Evolutionary conservation across 2,797 vertebrate genomes (phyloP).

Genomic region (Eulemur albifrons): DNA sequence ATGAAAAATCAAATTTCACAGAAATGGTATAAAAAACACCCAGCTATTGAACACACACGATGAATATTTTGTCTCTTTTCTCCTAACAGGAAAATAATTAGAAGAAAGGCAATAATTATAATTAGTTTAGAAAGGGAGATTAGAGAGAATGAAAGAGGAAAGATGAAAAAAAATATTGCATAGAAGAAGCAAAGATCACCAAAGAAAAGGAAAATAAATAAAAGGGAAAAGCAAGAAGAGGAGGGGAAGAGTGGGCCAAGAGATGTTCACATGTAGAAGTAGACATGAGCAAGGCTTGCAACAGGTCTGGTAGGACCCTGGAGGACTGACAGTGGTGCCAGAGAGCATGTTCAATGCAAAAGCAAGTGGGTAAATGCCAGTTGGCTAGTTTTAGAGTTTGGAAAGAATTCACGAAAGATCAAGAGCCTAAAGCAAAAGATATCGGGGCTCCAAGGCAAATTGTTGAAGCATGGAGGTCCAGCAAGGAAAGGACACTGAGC

Average conservation of each 20-base stretch:
- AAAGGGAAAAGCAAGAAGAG: background rate
- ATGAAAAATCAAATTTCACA: slow-evolving; percentile 12
- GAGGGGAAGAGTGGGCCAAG: background rate
- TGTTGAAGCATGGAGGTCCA: background rate
- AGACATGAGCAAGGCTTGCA: background rate
- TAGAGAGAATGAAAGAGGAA: background rate
- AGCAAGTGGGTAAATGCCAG: background rate
- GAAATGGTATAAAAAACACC: background rate
- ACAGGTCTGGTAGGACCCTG: background rate
- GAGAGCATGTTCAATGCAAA: background rate
- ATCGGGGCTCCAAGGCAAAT: background rate
- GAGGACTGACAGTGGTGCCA: background rate
- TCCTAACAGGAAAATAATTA: background rate
- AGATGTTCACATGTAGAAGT: background rate
- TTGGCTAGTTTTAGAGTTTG: background rate
- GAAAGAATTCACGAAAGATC: background rate
- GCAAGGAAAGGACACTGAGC: background rate
- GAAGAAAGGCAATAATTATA: background rate
- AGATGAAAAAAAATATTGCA: background rate
- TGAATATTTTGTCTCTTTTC: background rate
- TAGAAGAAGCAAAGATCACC: background rate
- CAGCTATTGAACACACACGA: background rate
- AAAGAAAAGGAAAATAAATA: background rate
- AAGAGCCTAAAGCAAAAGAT: background rate
- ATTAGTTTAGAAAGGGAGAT: slow-evolving; percentile 1